Conservation (phyloP, 53 echinoderm and acorn worm genomes). For the Mesocentrotus franciscanus region DNA sequence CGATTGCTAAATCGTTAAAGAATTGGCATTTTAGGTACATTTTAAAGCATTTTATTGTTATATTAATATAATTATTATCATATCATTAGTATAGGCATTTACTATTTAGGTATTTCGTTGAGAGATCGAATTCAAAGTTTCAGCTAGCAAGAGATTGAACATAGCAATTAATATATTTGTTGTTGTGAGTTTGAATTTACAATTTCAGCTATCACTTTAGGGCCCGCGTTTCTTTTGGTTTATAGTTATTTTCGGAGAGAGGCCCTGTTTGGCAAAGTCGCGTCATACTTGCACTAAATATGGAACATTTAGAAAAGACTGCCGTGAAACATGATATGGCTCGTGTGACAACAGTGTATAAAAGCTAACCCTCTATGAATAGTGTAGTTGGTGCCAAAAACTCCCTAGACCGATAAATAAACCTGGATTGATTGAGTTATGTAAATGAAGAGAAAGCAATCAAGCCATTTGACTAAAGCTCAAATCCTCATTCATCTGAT, state of each 20-base stretch:
- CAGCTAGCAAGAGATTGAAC: too few relatives aligned
- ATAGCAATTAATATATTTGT: too few relatives aligned
- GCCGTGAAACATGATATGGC: neutral
- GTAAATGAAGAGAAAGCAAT: neutral
- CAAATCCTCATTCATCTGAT: slow-evolving; percentile 2
- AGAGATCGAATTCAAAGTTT: neutral
- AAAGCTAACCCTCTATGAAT: neutral
- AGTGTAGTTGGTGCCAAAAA: neutral
- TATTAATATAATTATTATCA: too few relatives aligned
- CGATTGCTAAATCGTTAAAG: too few relatives aligned
- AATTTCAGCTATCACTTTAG: neutral
- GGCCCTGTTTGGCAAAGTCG: neutral
- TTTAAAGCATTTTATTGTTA: too few relatives aligned
- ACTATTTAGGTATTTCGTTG: too few relatives aligned
- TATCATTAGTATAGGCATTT: too few relatives aligned
- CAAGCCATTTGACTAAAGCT: neutral
- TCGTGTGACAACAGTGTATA: neutral
- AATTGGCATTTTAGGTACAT: too few relatives aligned
- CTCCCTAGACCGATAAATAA: slow-evolving; percentile 2
- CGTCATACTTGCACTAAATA: neutral
- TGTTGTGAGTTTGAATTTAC: neutral
- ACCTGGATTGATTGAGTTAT: neutral
- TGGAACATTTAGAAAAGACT: neutral
- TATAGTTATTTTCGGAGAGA: neutral
- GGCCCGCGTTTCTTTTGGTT: neutral